Evolutionary conservation across 2,797 vertebrate genomes (phyloP), one percentile per base, ranked within the genome.

Genomic region (Columba guinea): DNA sequence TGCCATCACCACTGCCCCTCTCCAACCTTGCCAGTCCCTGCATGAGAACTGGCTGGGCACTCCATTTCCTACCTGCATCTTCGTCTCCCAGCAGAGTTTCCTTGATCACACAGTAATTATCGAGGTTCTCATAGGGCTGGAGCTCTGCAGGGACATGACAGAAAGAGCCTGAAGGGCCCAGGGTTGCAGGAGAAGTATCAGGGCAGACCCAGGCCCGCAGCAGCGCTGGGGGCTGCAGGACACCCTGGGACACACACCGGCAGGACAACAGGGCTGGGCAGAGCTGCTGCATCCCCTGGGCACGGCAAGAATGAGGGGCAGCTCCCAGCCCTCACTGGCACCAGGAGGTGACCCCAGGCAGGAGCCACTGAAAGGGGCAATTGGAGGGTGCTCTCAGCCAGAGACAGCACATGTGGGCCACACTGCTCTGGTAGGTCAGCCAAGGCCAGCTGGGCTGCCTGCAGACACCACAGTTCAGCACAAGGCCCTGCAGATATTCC

Each of bases 121-220:
- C 89, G 15, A 39, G 3, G 28, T 95, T 94, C 41, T 96, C 94
- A 30, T 93, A 94, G 7, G 77, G 64, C 70, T 92, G 94, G 22
- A 95, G 95, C 19, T 95, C 95, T 96, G 83, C 1, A 3, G 12
- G 13, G 7, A 56, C 13, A 53, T 3, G 23, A 84, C 34, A 92
- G 44, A 87, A 90, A 81, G 5, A 64, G 35, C 7, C 9, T 71
- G 39, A 95, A 58, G 32, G 53, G 35, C 2, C 2, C 1, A 0
- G 30, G 9, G 13, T 52, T 5, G 0, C 4, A 3, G 46, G 23
- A 68, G 20, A 46, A 71, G 71, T 17, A 44, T 44, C 26, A 13
- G n/a, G 30, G 32, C 55, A 76, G 55, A 37, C 8, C 4, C 22
- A 13, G 19, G 27, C 26, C 62, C 48, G 34, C 23, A 63, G 80